These are phyloP conservation scores for Notocelia uddmanniana DNA, from an alignment of 2,888 invertebrate species.

Conservation along the genomic window DNA sequence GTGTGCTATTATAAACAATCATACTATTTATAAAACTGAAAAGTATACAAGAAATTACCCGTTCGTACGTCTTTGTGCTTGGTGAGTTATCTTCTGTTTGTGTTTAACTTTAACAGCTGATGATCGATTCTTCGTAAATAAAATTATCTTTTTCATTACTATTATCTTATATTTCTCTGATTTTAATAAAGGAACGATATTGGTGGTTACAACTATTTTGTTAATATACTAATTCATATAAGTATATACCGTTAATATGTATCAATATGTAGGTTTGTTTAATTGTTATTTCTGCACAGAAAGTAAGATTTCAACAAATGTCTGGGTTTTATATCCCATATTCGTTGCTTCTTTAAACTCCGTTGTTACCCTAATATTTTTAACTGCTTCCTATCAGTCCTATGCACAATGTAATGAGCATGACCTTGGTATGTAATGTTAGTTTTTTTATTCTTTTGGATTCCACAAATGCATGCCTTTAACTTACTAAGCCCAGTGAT, in stretches of 20 bases:
- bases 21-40: background rate
- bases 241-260: too few species aligned
- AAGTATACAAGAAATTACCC: background rate
- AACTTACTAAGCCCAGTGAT: background rate
- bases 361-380: background rate
- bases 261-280: too few species aligned
- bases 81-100: conserved; percentile 15
- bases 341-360: too few species aligned
- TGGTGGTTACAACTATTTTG: too few species aligned
- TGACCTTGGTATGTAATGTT: background rate
- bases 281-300: too few species aligned
- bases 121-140: background rate
- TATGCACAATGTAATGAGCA: background rate
- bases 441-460: background rate
- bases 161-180: too few species aligned
- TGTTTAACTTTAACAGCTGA: conserved; percentile 17
- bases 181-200: too few species aligned
- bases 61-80: background rate
- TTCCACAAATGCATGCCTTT: background rate
- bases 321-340: too few species aligned
- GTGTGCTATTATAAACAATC: background rate
- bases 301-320: too few species aligned
- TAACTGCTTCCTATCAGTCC: too few species aligned
- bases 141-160: background rate
- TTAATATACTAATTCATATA: too few species aligned